phyloP scores from a whole-genome alignment of 2,113 vertebrate genomes.

The Buteo buteo region DNA sequence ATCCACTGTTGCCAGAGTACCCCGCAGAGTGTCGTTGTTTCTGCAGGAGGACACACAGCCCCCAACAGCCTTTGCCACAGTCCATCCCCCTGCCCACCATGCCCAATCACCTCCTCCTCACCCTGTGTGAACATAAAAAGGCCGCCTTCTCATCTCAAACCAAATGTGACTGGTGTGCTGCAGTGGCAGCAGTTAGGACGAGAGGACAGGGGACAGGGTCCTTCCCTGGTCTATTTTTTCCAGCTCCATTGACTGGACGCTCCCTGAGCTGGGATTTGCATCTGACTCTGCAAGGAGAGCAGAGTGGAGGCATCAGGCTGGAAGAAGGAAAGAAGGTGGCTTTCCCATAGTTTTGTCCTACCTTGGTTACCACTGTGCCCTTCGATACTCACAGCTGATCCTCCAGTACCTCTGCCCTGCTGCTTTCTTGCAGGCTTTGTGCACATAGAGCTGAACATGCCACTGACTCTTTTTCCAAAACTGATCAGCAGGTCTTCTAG shows the following conservation, averaged over 20 bases:
- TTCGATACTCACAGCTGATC: not conserved
- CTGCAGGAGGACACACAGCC: not conserved
- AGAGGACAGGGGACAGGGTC: not conserved
- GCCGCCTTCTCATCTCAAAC: not conserved
- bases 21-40: no score
- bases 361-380: not conserved
- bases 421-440: not conserved
- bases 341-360: not conserved
- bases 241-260: not conserved
- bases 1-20: not conserved
- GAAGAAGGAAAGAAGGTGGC: not conserved
- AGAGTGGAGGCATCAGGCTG: not conserved
- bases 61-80: not conserved
- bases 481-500: not conserved
- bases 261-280: not conserved
- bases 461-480: not conserved
- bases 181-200: not conserved
- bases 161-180: not conserved
- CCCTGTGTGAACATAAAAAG: not conserved
- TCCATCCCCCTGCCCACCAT: accelerated
- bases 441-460: no score
- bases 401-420: not conserved
- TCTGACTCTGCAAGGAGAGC: not conserved
- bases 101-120: not conserved
- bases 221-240: not conserved